Evolutionary conservation across 2,113 vertebrate species (phyloP).

Genomic region (Acrocephalus arundinaceus): DNA sequence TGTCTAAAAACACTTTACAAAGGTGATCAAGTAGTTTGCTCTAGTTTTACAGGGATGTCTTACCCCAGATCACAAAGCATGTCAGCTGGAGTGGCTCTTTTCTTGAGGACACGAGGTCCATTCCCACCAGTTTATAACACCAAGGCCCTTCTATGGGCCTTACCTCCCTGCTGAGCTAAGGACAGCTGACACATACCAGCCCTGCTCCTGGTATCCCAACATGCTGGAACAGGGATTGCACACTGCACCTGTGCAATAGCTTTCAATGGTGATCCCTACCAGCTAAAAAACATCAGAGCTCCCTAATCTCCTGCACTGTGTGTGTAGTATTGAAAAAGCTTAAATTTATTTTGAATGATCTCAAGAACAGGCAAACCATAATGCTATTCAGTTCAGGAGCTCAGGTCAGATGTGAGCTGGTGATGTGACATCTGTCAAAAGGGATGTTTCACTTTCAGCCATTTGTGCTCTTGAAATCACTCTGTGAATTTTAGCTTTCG

Average conservation of each 20-base stretch:
- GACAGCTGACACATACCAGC: rapidly evolving
- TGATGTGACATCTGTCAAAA: background rate
- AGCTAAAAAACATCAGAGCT: background rate
- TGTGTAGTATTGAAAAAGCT: background rate
- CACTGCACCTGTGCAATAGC: background rate
- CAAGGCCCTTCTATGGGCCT: background rate
- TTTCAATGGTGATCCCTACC: rapidly evolving
- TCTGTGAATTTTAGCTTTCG: background rate
- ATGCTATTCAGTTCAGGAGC: background rate
- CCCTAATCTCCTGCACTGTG: background rate
- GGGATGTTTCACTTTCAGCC: background rate
- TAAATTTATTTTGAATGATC: background rate
- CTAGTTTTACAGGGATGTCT: background rate
- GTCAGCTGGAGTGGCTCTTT: background rate
- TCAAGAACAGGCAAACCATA: background rate
- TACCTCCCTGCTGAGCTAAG: background rate
- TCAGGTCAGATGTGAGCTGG: background rate
- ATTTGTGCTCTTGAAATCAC: background rate
- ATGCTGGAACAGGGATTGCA: rapidly evolving
- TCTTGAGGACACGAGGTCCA: rapidly evolving
- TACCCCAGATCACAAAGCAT: background rate
- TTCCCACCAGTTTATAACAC: background rate
- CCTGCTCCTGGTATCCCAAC: background rate
- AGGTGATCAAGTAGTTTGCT: background rate
- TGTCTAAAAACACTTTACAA: background rate